Conservation (phyloP, 2,888 invertebrate genomes). For the Muscina levida region DNA sequence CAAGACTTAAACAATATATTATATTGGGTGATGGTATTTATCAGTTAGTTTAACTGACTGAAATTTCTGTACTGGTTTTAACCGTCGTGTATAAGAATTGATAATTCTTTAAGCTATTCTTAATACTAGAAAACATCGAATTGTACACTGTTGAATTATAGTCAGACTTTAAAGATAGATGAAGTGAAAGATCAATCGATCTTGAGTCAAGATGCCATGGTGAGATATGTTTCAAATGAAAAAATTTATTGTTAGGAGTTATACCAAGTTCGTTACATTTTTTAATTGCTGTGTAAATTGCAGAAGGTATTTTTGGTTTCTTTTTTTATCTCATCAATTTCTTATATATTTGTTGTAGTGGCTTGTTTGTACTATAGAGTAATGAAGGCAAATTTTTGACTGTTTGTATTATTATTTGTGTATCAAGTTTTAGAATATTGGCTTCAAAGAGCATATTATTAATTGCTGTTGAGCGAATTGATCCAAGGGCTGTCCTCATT, state of each 20-base stretch:
- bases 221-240: background rate
- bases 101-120: background rate
- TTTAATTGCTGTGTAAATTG: background rate
- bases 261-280: background rate
- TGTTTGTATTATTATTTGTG: background rate
- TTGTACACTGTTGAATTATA: background rate
- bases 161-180: background rate
- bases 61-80: too few relatives aligned
- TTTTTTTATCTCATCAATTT: background rate
- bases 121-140: background rate
- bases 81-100: background rate
- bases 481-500: background rate
- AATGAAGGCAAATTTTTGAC: background rate
- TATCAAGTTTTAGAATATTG: background rate
- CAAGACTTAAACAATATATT: too few relatives aligned
- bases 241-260: background rate
- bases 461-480: constrained; percentile 6
- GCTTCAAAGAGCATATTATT: constrained; percentile 11
- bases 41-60: too few relatives aligned
- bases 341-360: background rate
- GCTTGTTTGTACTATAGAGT: background rate
- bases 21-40: too few relatives aligned
- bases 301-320: background rate
- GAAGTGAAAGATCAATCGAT: background rate
- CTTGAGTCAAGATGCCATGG: background rate